Percentiles rank a stretch among this genome's conserved stretches.
Conservation (phyloP, 2,797 vertebrate species). For the Philypnodon macrostomus region DNA sequence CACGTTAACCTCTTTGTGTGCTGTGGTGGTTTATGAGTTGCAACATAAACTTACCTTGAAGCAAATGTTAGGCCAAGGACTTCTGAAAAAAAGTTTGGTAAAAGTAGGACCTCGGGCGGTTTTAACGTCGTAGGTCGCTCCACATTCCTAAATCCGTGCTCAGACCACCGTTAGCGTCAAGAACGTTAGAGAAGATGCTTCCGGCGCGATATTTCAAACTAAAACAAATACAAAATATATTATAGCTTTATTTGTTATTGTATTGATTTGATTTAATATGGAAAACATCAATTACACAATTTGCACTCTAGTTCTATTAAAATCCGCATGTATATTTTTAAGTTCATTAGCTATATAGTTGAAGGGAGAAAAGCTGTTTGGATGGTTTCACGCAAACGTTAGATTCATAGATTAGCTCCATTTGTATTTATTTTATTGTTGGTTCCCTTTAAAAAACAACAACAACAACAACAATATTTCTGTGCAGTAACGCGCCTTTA, state of each 20-base stretch:
- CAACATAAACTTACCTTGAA: constrained; percentile 25
- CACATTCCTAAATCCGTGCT: constrained; percentile 63
- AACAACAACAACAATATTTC: neutral
- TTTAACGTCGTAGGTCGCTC: constrained; percentile 60
- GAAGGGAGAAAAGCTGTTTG: too few species aligned
- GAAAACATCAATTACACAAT: too few species aligned
- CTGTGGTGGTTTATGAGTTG: neutral
- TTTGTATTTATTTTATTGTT: too few species aligned
- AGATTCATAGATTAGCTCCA: too few species aligned
- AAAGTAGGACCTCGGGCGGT: constrained; percentile 34
- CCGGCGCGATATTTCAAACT: constrained; percentile 28
- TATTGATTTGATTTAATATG: too few species aligned
- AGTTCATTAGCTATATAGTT: too few species aligned
- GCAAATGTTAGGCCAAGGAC: neutral
- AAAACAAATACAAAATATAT: constrained; percentile 21
- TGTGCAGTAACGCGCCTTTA: too few species aligned
- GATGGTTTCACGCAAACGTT: too few species aligned
- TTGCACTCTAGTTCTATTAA: too few species aligned
- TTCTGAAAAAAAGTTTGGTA: constrained; percentile 18
- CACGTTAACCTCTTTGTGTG: fast-evolving
- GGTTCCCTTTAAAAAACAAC: too few species aligned
- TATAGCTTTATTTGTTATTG: too few species aligned
- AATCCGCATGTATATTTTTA: too few species aligned
- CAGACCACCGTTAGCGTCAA: neutral
- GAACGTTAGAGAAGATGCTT: fast-evolving